phyloP scores from a whole-genome alignment of 2,797 vertebrate species.

The Heterohyrax brucei region DNA sequence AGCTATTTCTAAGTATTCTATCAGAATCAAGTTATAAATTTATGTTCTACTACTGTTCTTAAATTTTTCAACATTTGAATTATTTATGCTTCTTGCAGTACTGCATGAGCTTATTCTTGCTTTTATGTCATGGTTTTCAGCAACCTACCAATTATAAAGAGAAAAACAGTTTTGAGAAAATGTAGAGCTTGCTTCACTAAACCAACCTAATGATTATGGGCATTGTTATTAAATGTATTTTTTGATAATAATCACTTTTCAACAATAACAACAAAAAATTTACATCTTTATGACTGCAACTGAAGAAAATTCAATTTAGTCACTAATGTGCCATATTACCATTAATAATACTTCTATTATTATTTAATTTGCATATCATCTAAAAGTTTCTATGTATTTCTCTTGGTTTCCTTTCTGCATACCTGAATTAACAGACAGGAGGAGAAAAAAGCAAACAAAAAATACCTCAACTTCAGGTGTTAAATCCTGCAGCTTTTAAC shows the following conservation, averaged over 20 bases:
- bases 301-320: background rate
- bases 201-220: background rate
- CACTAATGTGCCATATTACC: background rate
- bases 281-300: background rate
- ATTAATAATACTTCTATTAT: slow-evolving; percentile 4
- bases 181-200: background rate
- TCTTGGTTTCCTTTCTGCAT: background rate
- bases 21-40: slow-evolving; percentile 22
- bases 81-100: slow-evolving; percentile 41
- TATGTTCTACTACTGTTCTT: background rate
- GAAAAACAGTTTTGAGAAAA: background rate
- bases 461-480: background rate
- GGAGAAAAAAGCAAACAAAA: background rate
- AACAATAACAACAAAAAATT: background rate
- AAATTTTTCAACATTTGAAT: slow-evolving; percentile 49
- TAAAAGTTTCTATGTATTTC: slow-evolving; percentile 12
- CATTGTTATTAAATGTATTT: slow-evolving; percentile 20
- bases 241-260: slow-evolving; percentile 1
- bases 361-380: slow-evolving; percentile 8
- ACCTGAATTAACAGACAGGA: background rate
- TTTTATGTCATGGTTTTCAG: slow-evolving; percentile 36
- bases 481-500: slow-evolving; percentile 23
- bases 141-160: background rate
- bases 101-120: background rate
- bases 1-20: background rate